Percentiles rank a stretch among this genome's conserved stretches.
Conservation (phyloP, 2,888 invertebrate genomes). For the Rhorus exstirpatorius region DNA sequence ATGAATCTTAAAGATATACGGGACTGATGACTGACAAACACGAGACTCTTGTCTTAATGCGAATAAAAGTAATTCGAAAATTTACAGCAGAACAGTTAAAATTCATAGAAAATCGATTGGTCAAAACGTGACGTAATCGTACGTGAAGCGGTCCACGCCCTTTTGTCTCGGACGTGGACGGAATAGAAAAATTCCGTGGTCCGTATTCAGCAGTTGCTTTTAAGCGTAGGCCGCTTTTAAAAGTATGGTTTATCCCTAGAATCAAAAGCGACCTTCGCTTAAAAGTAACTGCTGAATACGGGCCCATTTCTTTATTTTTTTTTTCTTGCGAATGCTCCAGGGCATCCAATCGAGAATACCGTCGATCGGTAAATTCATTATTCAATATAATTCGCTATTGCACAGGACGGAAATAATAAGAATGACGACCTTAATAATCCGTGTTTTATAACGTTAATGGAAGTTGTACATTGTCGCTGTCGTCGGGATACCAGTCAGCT, state of each 20-base stretch:
- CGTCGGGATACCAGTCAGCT: background rate
- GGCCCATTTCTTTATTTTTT: slow-evolving; percentile 4
- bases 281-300: too few species aligned
- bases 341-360: background rate
- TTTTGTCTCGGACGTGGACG: background rate
- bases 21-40: slow-evolving; percentile 28
- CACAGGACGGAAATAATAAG: slow-evolving; percentile 3
- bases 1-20: slow-evolving; percentile 34
- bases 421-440: background rate
- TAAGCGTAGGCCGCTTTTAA: too few species aligned
- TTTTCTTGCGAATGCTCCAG: background rate
- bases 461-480: background rate
- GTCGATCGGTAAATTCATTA: background rate
- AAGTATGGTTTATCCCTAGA: too few species aligned
- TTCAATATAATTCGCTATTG: background rate
- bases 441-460: slow-evolving; percentile 1
- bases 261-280: too few species aligned
- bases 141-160: slow-evolving; percentile 15
- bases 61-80: background rate
- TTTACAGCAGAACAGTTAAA: slow-evolving; percentile 9
- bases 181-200: background rate
- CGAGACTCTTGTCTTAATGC: background rate
- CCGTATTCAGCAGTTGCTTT: too few species aligned
- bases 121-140: slow-evolving; percentile 22
- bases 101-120: slow-evolving; percentile 15